Evolutionary conservation across 2,888 invertebrate genomes (phyloP).

Genomic region (Heliconius ethilla): DNA sequence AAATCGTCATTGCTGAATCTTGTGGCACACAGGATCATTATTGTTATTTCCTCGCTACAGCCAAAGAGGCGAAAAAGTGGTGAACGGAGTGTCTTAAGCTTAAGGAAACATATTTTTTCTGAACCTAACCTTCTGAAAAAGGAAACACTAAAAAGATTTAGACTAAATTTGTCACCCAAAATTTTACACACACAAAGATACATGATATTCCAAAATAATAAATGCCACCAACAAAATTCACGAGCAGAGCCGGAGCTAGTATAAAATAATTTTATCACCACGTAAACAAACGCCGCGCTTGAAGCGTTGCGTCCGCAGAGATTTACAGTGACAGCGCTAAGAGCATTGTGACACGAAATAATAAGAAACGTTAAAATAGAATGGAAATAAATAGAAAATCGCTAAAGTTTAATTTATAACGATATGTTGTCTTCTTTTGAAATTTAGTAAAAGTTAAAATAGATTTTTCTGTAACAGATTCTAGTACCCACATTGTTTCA

Average conservation of each 20-base stretch:
- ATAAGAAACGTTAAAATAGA: constrained; percentile 27
- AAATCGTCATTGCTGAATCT: too few relatives aligned
- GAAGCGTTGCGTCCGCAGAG: constrained; percentile 28
- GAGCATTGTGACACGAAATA: constrained; percentile 39
- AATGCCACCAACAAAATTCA: not conserved
- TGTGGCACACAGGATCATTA: too few relatives aligned
- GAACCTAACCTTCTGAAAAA: too few relatives aligned
- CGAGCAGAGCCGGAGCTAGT: constrained; percentile 5
- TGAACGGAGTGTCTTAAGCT: too few relatives aligned
- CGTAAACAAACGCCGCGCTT: constrained; percentile 25
- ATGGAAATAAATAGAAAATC: constrained; percentile 25
- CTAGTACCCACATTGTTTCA: constrained; percentile 30
- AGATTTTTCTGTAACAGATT: constrained; percentile 27
- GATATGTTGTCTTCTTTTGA: constrained; percentile 32
- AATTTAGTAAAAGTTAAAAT: constrained; percentile 28
- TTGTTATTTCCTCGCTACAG: too few relatives aligned
- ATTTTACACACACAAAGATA: not conserved
- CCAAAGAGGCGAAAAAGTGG: too few relatives aligned
- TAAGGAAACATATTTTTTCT: too few relatives aligned
- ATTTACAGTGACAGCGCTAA: constrained; percentile 38
- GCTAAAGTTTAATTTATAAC: constrained; percentile 33
- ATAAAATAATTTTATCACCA: constrained; percentile 27
- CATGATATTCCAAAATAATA: not conserved
- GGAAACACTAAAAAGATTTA: too few relatives aligned
- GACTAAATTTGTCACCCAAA: too few relatives aligned